Percentiles rank a stretch among this genome's conserved stretches.
phyloP scores from a whole-genome alignment of 2,113 vertebrate species.

The Lutjanus erythropterus region DNA sequence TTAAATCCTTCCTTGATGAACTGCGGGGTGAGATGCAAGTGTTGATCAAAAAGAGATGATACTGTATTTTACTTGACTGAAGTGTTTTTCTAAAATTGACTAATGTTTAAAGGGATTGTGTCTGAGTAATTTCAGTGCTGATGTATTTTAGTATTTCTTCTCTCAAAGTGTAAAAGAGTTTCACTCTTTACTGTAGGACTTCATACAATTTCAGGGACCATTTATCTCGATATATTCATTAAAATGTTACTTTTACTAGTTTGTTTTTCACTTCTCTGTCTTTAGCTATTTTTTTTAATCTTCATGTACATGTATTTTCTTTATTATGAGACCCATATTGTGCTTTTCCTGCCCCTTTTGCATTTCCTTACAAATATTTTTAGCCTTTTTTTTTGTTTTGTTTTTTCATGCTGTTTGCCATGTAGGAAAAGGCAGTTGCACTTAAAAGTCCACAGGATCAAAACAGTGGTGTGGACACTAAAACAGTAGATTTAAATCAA shows the following conservation, averaged over 20 bases:
- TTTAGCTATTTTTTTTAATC: slow-evolving; percentile 17
- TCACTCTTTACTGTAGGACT: slow-evolving; percentile 36
- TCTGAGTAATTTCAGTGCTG: slow-evolving; percentile 56
- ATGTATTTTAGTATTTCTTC: slow-evolving; percentile 34
- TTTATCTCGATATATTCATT: slow-evolving; percentile 40
- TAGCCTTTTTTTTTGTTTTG: slow-evolving; percentile 17
- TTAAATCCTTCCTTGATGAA: background rate
- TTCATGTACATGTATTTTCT: slow-evolving; percentile 22
- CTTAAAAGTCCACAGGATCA: slow-evolving; percentile 43
- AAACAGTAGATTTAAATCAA: slow-evolving; percentile 23
- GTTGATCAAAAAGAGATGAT: slow-evolving; percentile 29
- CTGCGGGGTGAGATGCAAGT: background rate
- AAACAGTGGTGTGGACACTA: slow-evolving; percentile 19
- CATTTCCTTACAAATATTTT: slow-evolving; percentile 10
- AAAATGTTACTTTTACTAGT: slow-evolving; percentile 18
- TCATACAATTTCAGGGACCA: slow-evolving; percentile 46
- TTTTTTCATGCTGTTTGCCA: background rate
- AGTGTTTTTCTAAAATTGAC: slow-evolving; percentile 39
- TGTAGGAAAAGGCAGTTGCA: slow-evolving; percentile 36
- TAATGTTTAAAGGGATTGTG: slow-evolving; percentile 61
- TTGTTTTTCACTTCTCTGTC: slow-evolving; percentile 34
- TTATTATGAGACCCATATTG: slow-evolving; percentile 19
- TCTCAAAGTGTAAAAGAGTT: slow-evolving; percentile 3
- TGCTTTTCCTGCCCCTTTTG: slow-evolving; percentile 12
- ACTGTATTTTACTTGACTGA: slow-evolving; percentile 55